Percentiles rank a stretch among this genome's conserved stretches.
Conservation (phyloP, 2,113 vertebrate species). For the Theristicus caerulescens region DNA sequence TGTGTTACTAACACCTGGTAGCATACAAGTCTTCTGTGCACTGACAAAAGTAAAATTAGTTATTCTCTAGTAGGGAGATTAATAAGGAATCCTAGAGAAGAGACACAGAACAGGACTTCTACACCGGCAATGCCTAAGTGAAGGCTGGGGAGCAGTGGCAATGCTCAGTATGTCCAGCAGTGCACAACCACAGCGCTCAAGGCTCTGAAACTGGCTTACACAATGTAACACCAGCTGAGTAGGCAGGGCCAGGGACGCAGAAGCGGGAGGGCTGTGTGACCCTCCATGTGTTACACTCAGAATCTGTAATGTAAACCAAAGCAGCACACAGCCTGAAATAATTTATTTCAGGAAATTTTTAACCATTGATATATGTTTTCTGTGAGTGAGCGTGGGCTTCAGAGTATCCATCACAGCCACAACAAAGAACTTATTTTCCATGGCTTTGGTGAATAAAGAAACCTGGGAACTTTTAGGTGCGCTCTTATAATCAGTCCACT, state of each 20-base stretch:
- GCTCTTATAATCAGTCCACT: not conserved
- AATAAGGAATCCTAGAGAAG: not conserved
- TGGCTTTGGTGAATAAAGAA: not conserved
- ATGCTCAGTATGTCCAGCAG: not conserved
- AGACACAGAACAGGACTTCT: not conserved
- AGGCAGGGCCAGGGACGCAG: not conserved
- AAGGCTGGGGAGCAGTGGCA: not conserved
- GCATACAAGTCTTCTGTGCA: not conserved
- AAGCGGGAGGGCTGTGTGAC: not conserved
- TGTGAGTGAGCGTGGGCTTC: not conserved
- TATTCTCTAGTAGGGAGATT: not conserved
- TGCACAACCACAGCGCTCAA: not conserved
- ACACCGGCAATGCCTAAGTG: accelerated
- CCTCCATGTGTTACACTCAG: not conserved
- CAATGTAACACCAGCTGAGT: not conserved
- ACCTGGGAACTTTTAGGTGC: not conserved
- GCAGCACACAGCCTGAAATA: not conserved
- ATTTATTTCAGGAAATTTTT: not conserved
- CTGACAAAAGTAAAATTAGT: not conserved
- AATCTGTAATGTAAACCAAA: not conserved
- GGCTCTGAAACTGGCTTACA: not conserved
- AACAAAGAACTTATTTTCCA: not conserved
- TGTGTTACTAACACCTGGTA: not conserved
- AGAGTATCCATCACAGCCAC: not conserved
- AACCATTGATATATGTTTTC: not conserved